Evolutionary conservation across 2,113 vertebrate species (phyloP).

Genomic region (Percopsis transmontana): DNA sequence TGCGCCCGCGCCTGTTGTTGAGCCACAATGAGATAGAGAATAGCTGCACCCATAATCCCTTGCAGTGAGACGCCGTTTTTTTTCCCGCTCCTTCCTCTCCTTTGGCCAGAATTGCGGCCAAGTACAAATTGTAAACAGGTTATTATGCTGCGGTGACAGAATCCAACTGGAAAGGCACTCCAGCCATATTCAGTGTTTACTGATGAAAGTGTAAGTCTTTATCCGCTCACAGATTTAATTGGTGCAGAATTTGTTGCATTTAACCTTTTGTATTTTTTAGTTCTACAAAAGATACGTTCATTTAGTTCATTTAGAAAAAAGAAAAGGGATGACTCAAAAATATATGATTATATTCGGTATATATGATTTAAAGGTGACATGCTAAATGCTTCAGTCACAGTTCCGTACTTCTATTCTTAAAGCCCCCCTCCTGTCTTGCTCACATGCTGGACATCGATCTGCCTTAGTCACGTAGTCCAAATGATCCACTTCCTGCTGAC

Average conservation of each 20-base stretch:
- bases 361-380: neutral
- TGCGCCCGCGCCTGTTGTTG: conserved; percentile 76
- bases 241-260: conserved; percentile 56
- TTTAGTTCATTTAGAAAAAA: neutral
- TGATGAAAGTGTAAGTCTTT: conserved; percentile 54
- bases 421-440: neutral
- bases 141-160: conserved; percentile 77
- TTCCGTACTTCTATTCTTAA: neutral
- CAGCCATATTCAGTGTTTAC: conserved; percentile 52
- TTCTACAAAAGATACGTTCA: conserved; percentile 13
- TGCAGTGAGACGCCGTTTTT: conserved; percentile 62
- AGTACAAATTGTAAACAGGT: conserved; percentile 82
- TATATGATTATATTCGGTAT: neutral
- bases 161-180: conserved; percentile 70
- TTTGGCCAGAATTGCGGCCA: conserved; percentile 71
- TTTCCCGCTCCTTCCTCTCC: conserved; percentile 44
- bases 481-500: conserved; percentile 60
- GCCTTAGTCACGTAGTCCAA: conserved; percentile 59
- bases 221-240: conserved; percentile 48
- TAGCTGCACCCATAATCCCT: conserved; percentile 81
- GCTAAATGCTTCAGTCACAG: neutral
- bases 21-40: conserved; percentile 82
- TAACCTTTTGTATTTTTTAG: conserved; percentile 18
- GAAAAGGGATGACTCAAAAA: neutral
- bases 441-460: neutral